Base-by-base conservation (phyloP, 2,888 invertebrate genomes). In the Rapana venosa region DNA sequence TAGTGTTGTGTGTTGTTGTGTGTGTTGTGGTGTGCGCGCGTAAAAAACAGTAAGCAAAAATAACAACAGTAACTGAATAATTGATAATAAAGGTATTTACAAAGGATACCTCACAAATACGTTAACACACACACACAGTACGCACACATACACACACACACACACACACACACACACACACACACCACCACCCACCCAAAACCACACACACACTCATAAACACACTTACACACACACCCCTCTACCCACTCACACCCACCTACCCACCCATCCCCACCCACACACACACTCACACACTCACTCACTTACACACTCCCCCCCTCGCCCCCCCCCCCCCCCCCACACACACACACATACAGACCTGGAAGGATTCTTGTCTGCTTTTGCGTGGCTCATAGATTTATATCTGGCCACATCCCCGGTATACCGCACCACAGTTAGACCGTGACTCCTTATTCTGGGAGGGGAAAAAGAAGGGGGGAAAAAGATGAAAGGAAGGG, bases 321-420 rank as follows among this genome's bases (percentile, higher is more conserved):
- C n/a, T 47, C 47, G 47, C 13, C 66, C 6, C 13, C 66, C 17
- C 13, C 17, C 20, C 66, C 17, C 2, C 66, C 26, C 2, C 26
- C 2, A 83, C 26, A 47, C 22, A 47, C 26, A 47, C 36, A 47
- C 26, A 47, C 32, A 83, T 13, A 83, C 81, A 79, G 58, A 94
- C 94, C 94, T 93, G 36, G 92, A 90, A 26, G 92, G 92, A 86
- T 94, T 94, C 30, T 92, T 92, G 66, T 91, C 92, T 17, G 94
- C 94, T 70, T 92, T 93, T 8, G 92, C 92, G 91, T 95, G 95
- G 30, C 92, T 90, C 79, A 95, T 91, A 93, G 94, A 94, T 87
- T 93, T 94, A 91, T 95, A 95, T 36, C 93, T 91, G 26, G 94
- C 94, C 22, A 95, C 92, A 17, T 92, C 91, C 58, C 92, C 90